phyloP scores from a whole-genome alignment of 2,797 vertebrate genomes.

The Pseudomugil gertrudae region DNA sequence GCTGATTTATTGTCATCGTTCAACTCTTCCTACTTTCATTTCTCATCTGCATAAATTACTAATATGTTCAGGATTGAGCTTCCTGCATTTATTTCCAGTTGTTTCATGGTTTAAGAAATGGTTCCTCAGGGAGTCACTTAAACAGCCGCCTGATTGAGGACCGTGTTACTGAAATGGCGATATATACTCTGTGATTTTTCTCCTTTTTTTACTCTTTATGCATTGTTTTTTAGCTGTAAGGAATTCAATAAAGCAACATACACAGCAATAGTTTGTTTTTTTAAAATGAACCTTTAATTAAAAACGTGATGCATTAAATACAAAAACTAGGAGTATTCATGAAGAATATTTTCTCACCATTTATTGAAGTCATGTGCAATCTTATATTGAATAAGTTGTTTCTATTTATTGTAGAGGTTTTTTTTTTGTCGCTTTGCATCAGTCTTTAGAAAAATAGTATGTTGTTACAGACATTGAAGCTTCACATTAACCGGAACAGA shows the following conservation, averaged over 20 bases:
- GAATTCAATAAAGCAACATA: background rate
- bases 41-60: constrained; percentile 7
- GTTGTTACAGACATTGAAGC: background rate
- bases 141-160: background rate
- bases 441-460: background rate
- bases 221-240: background rate
- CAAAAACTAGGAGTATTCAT: background rate
- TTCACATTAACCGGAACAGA: background rate
- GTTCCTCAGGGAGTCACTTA: background rate
- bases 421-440: background rate
- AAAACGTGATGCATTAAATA: background rate
- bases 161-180: background rate
- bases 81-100: constrained; percentile 1
- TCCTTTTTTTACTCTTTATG: background rate
- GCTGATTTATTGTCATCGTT: constrained; percentile 19
- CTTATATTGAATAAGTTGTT: background rate
- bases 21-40: constrained; percentile 2
- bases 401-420: background rate
- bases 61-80: constrained; percentile 4
- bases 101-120: constrained; percentile 9
- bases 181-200: background rate
- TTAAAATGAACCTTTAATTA: background rate
- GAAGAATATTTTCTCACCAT: background rate
- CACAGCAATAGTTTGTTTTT: background rate
- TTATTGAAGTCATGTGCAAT: background rate